Base-by-base conservation (phyloP, 1,140 invertebrate species). In the Calycopis cecrops region DNA sequence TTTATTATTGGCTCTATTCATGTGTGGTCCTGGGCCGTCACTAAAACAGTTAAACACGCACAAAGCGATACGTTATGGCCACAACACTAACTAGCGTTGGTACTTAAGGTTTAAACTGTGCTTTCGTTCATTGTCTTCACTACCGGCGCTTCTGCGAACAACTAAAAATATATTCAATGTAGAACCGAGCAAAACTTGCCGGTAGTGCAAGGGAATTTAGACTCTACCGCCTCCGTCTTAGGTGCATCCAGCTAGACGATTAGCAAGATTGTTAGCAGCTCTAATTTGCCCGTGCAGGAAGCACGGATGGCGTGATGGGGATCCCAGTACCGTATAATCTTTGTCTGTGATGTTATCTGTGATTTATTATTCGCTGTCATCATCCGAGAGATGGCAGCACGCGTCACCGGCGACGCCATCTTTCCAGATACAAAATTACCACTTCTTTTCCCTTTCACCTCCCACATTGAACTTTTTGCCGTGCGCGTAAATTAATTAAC, bases 311-410 rank as follows among this genome's bases (percentile, higher is more conserved):
- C 70, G 78, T 85, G 76, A 73, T 79, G 74, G 68, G 71, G 71
- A 76, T 71, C 72, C 71, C 73, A 78, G 63, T 61, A 79, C 74
- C 83, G 80, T 86, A 81, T 86, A 86, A 86, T 86, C 80, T 84
- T 71, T 64, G 71, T 69, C 71, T 85, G 70, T 85, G 83, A 86
- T 86, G 77, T 86, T 86, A 86, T 86, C 83, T 64, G 9, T 76
- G 83, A 86, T 86, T 86, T 86, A 86, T 85, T 83, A 80, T 77
- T 69, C 63, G 68, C 78, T 82, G 79, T 82, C 80, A 80, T 78
- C 83, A 67, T 60, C 69, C 78, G 70, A 74, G 71, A 86, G 83
- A 81, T 84, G 83, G 79, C 79, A 78, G 77, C 78, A 86, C 76
- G 81, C 79, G 72, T 82, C 79, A 84, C 75, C 76, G 68, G 64